Percentiles rank a stretch among this genome's conserved stretches.
Evolutionary conservation across 2,797 vertebrate species (phyloP).

Genomic region (Chiroxiphia lanceolata): DNA sequence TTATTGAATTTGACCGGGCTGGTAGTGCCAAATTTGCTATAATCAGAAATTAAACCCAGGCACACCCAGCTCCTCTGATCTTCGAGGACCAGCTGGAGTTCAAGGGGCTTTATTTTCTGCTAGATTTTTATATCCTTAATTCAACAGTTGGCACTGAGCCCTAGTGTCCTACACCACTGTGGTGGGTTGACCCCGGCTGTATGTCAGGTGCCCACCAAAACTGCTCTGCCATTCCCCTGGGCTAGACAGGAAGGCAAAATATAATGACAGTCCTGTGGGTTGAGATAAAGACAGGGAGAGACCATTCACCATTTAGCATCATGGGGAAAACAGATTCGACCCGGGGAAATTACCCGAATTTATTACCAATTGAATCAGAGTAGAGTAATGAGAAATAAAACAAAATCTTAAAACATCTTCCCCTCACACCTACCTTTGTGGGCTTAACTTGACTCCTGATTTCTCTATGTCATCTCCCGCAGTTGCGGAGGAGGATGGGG

Average conservation of each 20-base stretch:
- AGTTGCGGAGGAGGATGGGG: background rate
- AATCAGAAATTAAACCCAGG: background rate
- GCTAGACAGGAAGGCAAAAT: background rate
- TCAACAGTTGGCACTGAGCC: background rate
- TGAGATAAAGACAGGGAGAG: background rate
- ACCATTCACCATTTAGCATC: background rate
- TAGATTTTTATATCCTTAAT: background rate
- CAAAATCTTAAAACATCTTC: background rate
- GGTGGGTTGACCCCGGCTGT: background rate
- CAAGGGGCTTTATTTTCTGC: background rate
- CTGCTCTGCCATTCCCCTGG: background rate
- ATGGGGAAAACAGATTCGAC: background rate
- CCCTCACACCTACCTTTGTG: background rate
- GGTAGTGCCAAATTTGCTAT: background rate
- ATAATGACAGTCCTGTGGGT: rapidly evolving
- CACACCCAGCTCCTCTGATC: background rate
- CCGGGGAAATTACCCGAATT: background rate
- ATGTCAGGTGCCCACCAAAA: background rate
- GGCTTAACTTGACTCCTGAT: background rate
- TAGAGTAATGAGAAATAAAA: background rate
- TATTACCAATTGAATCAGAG: background rate
- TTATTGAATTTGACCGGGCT: background rate
- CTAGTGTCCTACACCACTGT: background rate
- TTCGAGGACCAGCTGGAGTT: background rate
- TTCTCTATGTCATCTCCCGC: background rate